Base-by-base conservation (phyloP, 2,113 vertebrate genomes). In the Entelurus aequoreus region DNA sequence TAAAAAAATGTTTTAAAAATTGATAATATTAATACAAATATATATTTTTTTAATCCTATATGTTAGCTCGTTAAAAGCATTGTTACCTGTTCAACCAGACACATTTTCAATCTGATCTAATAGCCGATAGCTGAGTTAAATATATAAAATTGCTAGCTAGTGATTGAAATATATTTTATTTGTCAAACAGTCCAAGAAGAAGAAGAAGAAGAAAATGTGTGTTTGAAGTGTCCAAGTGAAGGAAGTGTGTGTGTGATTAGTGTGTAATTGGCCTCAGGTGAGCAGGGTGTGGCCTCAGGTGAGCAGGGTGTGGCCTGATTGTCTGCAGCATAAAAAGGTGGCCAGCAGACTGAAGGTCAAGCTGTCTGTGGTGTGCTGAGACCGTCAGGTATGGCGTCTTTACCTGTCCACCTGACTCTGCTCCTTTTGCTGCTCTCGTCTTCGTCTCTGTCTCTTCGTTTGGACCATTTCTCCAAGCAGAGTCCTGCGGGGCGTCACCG, bases 191-290 rank as follows among this genome's bases (percentile, higher is more conserved):
- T 28, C 28, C 28, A 28, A 28, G 28, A 28, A 28, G 28, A 28
- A 28, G 28, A 28, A 28, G 28, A 28, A 28, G 28, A 28, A 28
- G 2, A 28, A 28, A 3, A 28, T n/a, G 3, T 2, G 3, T 28
- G 28, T 28, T 28, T 28, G 47, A 48, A 15, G 48, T 49, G 49
- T 19, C 49, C 16, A 13, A 53, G 4, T 35, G 19, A 53, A 53
- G 21, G 8, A 11, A 8, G 8, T 12, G 49, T 38, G 51, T 8
- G 38, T n/a, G 38, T 16, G n/a, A 76, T 80, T 12, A 63, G 54
- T 0, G 10, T 51, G 5, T 70, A 12, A 83, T 35, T 60, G 36
- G 49, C 28, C 51, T 58, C 85, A 80, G 75, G 65, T 83, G 84
- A 59, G 56, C 15, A 6, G 28, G 14, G 38, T 14, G 14, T 57